Conservation (phyloP, 2,113 vertebrate species). For the Blennius ocellaris region DNA sequence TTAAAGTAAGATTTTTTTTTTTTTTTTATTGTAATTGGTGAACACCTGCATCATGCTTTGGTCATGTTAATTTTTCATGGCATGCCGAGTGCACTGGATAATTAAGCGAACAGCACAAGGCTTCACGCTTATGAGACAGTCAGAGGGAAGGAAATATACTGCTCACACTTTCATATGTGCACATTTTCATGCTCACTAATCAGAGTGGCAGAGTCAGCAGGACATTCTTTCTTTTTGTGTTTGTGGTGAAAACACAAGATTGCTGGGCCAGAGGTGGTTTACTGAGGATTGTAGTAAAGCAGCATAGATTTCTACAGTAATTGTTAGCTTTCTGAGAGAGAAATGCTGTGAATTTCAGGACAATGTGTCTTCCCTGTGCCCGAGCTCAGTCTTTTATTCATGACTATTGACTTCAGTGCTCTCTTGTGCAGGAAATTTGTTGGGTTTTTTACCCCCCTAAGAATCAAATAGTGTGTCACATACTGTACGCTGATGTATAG, state of each 20-base stretch:
- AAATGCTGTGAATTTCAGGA: constrained; percentile 16
- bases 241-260: constrained; percentile 16
- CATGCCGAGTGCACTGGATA: too few species aligned
- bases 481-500: background rate
- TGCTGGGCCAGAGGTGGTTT: constrained; percentile 22
- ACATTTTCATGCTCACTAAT: background rate
- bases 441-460: constrained; percentile 3
- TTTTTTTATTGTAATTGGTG: too few species aligned
- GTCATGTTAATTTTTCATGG: too few species aligned
- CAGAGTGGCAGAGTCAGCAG: constrained; percentile 14
- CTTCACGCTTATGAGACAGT: constrained; percentile 26
- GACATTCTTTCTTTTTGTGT: constrained; percentile 16
- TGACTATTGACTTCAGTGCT: constrained; percentile 23
- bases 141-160: constrained; percentile 13
- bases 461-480: constrained; percentile 18
- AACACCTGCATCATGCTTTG: constrained; percentile 1
- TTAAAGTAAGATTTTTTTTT: too few species aligned
- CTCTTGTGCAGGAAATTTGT: constrained; percentile 15
- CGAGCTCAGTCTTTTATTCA: constrained; percentile 33
- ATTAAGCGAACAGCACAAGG: constrained; percentile 26
- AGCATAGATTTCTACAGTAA: constrained; percentile 18
- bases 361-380: constrained; percentile 10
- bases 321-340: constrained; percentile 10
- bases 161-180: background rate
- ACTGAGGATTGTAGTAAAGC: constrained; percentile 37